Evolutionary conservation across 2,888 invertebrate genomes (phyloP).

Genomic region (Plebejus melissa): DNA sequence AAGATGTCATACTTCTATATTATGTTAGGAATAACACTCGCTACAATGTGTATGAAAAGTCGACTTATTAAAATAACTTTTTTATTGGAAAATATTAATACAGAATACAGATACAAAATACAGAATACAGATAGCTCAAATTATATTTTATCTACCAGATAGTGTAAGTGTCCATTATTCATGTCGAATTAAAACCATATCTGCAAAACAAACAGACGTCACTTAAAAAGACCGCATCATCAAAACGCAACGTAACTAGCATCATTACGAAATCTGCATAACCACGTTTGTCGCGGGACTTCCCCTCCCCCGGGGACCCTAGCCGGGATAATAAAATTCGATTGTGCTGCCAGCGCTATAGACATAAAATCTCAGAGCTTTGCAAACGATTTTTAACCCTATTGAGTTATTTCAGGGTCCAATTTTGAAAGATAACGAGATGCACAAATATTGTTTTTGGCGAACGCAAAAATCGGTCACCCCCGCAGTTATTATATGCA

Average conservation of each 20-base stretch:
- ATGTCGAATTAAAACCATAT: constrained; percentile 22
- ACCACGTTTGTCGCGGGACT: constrained; percentile 61
- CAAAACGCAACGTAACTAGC: constrained; percentile 51
- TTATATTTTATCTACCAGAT: background rate
- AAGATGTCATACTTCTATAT: too few relatives aligned
- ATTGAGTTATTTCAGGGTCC: constrained; percentile 27
- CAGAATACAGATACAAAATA: background rate
- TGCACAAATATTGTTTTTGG: constrained; percentile 36
- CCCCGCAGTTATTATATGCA: constrained; percentile 75
- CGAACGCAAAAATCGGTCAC: constrained; percentile 48
- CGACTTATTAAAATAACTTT: background rate
- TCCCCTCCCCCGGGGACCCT: constrained; percentile 54
- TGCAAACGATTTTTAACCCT: constrained; percentile 29
- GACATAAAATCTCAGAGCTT: constrained; percentile 28
- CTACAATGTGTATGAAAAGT: too few relatives aligned
- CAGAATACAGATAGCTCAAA: background rate
- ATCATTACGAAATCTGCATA: constrained; percentile 69
- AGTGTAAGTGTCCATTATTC: constrained; percentile 1
- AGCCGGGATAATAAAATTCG: constrained; percentile 38
- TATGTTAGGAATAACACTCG: too few relatives aligned
- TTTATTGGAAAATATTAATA: background rate
- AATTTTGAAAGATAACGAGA: constrained; percentile 31
- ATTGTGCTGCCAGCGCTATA: constrained; percentile 32
- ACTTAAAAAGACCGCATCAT: constrained; percentile 46
- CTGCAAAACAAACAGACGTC: constrained; percentile 35